These are phyloP conservation scores for Apeira syringaria DNA, from an alignment of 2,888 invertebrate genomes.

Conservation along the genomic window DNA sequence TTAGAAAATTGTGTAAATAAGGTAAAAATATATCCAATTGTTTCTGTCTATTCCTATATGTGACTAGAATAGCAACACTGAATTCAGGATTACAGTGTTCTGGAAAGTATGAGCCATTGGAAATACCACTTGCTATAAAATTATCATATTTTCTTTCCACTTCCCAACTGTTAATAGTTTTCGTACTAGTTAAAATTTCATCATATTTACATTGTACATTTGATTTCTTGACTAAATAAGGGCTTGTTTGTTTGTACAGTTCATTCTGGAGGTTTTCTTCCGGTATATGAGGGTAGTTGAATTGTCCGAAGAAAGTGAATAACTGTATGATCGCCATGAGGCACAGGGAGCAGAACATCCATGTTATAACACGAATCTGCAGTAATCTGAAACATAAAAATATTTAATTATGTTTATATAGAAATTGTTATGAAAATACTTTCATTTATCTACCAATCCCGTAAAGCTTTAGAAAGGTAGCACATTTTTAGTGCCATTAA, in stretches of 20 bases:
- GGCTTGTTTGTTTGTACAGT: conserved; percentile 42
- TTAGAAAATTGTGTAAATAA: conserved; percentile 94
- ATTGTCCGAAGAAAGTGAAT: conserved; percentile 44
- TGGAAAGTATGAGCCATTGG: conserved; percentile 60
- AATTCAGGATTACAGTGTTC: conserved; percentile 64
- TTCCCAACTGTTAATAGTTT: conserved; percentile 43
- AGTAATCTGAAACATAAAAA: conserved; percentile 35
- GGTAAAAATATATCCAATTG: conserved; percentile 91
- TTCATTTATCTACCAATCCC: too few relatives aligned
- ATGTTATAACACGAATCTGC: conserved; percentile 46
- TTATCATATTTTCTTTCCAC: conserved; percentile 45
- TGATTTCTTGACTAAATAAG: conserved; percentile 37
- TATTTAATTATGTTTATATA: too few relatives aligned
- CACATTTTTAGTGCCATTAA: too few relatives aligned
- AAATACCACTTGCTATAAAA: conserved; percentile 48
- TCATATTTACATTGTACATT: conserved; percentile 60
- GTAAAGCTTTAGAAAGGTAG: too few relatives aligned
- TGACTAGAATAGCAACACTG: conserved; percentile 92
- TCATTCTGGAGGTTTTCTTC: conserved; percentile 40
- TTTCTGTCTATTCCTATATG: conserved; percentile 88
- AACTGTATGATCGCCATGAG: conserved; percentile 49
- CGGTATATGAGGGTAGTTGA: conserved; percentile 53
- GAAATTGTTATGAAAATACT: too few relatives aligned
- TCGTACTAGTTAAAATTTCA: conserved; percentile 46
- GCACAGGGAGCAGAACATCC: conserved; percentile 37